Base-by-base conservation (phyloP, 64 coral and sea anemone genomes). In the Orbicella faveolata region DNA sequence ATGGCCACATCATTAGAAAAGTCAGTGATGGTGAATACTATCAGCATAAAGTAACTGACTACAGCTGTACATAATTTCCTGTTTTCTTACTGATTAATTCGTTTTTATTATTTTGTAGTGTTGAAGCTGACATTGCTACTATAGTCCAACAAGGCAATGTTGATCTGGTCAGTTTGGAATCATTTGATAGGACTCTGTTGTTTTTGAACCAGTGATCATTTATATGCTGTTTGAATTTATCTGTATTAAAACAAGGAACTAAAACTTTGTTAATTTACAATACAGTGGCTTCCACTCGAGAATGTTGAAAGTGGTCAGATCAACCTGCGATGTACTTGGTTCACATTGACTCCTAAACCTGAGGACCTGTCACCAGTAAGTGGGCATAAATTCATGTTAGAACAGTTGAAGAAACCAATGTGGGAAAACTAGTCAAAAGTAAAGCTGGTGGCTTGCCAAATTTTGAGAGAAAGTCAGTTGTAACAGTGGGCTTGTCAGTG, bases 221-320 rank as follows among this genome's bases (percentile, higher is more conserved):
- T 34, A 12, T 65, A 37, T 35, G 23, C 14, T 64, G 63, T 62
- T 34, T 15, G 15, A 34, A 23, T 26, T 11, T 63, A 33, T 37
- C 19, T 26, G 33, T 41, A 34, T 26, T 66, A 9, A 34, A n/a
- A 66, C 35, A 21, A 68, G 23, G 35, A 88, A 30, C 7, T 48
- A 48, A 48, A 48, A 48, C 44, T 48, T 75, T 76, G 10, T 39
- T 36, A 7, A 23, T 80, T 63, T 30, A 21, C 23, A 17, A 77
- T 33, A 63, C 63, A 96, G 88, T 99, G 97, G 97, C 88, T 99
- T 74, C 97, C 94, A 75, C 75, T 99, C 4, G 97, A 99, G 88
- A 95, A 99, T 57, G 94, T 95, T 11, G 86, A 93, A 53, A 87
- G 86, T 83, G 97, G 97, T 21, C 94, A 99, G 77, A 88, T 99